Base-by-base conservation (phyloP, 2,113 vertebrate genomes). In the Neolamprologus longior region DNA sequence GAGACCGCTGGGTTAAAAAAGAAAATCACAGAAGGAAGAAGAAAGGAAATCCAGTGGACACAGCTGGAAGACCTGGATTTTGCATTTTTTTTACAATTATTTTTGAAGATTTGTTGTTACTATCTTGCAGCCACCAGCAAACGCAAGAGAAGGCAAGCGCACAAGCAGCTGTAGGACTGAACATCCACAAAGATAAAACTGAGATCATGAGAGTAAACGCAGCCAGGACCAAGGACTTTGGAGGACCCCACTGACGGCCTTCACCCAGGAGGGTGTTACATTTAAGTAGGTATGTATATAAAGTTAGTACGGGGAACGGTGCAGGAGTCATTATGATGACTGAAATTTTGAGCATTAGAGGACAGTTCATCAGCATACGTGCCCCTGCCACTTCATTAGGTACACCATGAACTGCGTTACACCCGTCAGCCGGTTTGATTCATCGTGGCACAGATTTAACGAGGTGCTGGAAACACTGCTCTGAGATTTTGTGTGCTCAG, bases 31-130 rank as follows among this genome's bases (percentile, higher is more conserved):
- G 31, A 31, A 31, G 31, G 31, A 31, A 31, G 31, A 31, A 31
- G 31, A 31, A 31, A 31, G 31, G 31, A 31, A 31, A 31, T 31
- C 31, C 31, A 31, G 6, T 31, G 31, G 31, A 31, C 31, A 31
- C 31, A 7, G 31, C 31, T 31, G 31, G 31, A 63, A 63, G 1
- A 63, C 28, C 57, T 61, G 15, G 57, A 61, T 33, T 58, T 31
- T 1, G 0, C 54, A 9, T 3, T 0, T 31, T 58, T 1, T 31
- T 58, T 58, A 31, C 26, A 4, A 58, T 58, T 0, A 58, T 58
- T 31, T 58, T 58, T 58, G 14, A 58, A 31, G 26, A 61, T 61
- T 61, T 61, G 26, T 61, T 3, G 8, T 61, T 61, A 61, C 2
- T 3, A 61, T 61, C 26, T 61, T 31, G 26, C 28, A 61, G 17